Evolutionary conservation across 2,888 invertebrate species (phyloP), one percentile per base, ranked within the genome.

Genomic region (Prosapia bicincta): DNA sequence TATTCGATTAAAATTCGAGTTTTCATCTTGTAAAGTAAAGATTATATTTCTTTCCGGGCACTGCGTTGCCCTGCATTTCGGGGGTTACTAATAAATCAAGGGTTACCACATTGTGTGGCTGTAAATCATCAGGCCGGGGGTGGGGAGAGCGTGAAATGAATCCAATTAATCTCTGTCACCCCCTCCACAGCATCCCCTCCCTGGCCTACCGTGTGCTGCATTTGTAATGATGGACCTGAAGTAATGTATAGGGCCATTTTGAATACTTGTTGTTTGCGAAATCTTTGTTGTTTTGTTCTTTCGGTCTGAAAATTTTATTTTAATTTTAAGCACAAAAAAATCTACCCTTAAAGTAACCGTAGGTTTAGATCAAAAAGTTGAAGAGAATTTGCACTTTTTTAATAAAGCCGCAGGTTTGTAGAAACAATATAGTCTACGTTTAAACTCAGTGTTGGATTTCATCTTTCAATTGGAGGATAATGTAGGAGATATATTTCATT

Each of bases 151-250:
- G 76, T 76, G 79, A 79, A 79, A 79, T 79, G 79, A 78, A 79
- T 76, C 78, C 78, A 78, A 80, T 80, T 78, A 78, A 78, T 80
- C 80, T 80, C 77, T 78, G 78, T 78, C 79, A 71, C 26, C 71
- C 77, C 67, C 76, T 28, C 71, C 70, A 3, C 76, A 28, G 25
- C 70, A 28, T 32, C 77, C 71, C 72, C 43, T 69, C 75, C 76
- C 71, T 30, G 66, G 74, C 76, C 76, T 73, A 77, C 72, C 77
- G 75, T 71, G 71, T 28, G 54, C 28, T 67, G 75, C 67, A 68
- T 71, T 71, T 26, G 28, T 67, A 71, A 75, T 71, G 68, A 15
- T 25, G n/a, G 20, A 20, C 54, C 13, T 3, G 54, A 54, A 20
- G 54, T 54, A 13, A 13, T 20, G 13, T 20, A 2, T 20, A n/a